Percentiles rank a stretch among this genome's conserved stretches.
Conservation (phyloP, 2,113 vertebrate species). For the Rhagologus leucostigma region DNA sequence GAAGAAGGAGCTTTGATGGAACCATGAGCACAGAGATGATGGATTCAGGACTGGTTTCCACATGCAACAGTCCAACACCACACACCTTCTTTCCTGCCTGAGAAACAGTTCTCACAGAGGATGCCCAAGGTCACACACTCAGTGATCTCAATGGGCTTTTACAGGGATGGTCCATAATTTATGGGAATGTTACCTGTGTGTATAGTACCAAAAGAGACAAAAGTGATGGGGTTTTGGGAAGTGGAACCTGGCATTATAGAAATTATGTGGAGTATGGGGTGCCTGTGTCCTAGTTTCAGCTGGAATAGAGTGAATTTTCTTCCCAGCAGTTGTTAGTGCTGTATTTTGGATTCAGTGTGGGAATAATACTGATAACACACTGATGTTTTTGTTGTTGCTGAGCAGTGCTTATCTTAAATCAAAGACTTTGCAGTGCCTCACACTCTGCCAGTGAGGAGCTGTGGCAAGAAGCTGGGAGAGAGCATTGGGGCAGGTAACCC, state of each 20-base stretch:
- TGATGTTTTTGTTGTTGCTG: background rate
- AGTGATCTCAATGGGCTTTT: background rate
- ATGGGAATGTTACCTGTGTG: background rate
- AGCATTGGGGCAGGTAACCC: background rate
- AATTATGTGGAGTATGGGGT: background rate
- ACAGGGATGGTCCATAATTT: background rate
- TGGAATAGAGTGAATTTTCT: background rate
- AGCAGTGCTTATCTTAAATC: background rate
- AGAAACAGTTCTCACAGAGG: background rate
- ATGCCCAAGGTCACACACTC: background rate
- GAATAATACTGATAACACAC: background rate
- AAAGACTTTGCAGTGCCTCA: background rate
- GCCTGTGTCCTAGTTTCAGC: background rate
- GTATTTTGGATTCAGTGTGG: background rate
- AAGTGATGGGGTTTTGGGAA: background rate
- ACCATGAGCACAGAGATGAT: background rate
- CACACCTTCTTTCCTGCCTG: background rate
- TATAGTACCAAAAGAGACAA: background rate
- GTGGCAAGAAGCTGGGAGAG: background rate
- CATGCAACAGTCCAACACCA: background rate
- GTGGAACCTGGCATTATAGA: background rate
- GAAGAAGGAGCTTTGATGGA: background rate
- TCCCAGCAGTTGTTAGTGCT: background rate
- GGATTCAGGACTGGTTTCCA: background rate
- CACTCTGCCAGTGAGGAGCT: background rate